Evolutionary conservation across 2,113 vertebrate species (phyloP).

Genomic region (Chinchilla lanigera): DNA sequence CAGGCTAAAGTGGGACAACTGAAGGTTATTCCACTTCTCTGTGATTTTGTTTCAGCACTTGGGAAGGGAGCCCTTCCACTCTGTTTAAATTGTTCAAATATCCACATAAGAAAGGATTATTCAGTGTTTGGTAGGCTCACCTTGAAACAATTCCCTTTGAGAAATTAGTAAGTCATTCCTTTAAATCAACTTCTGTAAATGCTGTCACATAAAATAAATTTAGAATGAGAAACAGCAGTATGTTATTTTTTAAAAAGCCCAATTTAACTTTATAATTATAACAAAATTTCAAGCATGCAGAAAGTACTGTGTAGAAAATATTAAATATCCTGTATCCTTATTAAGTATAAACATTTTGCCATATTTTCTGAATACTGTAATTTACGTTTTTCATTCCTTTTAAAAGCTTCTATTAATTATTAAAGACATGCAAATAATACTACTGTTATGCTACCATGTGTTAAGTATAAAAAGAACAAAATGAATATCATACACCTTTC

Average conservation of each 20-base stretch:
- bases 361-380: neutral
- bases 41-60: conserved; percentile 55
- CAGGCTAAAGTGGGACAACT: conserved; percentile 2
- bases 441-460: neutral
- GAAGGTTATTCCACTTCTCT: conserved; percentile 59
- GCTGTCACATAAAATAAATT: neutral
- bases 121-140: neutral
- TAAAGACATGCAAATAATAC: conserved; percentile 11
- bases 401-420: conserved; percentile 18
- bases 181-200: neutral
- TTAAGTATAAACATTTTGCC: conserved; percentile 5
- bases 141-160: neutral
- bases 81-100: conserved; percentile 8
- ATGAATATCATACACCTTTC: neutral
- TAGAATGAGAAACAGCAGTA: neutral
- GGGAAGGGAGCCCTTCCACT: neutral
- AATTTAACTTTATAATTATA: conserved; percentile 43
- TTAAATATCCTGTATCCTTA: neutral
- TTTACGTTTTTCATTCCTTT: neutral
- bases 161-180: conserved; percentile 28
- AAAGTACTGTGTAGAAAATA: neutral
- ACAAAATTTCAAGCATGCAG: neutral
- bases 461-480: conserved; percentile 14
- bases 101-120: neutral
- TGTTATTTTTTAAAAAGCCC: neutral